A percentile compares a stretch with the other conserved stretches of the same genome.
Evolutionary conservation across 2,113 vertebrate species (phyloP).

Genomic region (Cyanistes caeruleus): DNA sequence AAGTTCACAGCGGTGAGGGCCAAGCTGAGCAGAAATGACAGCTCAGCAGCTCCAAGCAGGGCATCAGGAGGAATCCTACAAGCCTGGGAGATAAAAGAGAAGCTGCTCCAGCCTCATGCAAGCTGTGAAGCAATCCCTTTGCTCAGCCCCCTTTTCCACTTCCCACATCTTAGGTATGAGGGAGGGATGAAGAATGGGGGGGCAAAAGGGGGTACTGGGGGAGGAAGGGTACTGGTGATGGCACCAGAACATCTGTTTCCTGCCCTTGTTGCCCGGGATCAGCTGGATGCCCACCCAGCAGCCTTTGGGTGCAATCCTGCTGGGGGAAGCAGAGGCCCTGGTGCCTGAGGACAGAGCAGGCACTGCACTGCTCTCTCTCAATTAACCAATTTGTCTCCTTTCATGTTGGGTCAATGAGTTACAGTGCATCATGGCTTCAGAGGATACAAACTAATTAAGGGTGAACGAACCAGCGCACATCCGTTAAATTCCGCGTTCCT

Average conservation of each 20-base stretch:
- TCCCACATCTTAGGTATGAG: not conserved
- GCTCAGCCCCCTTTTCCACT: not conserved
- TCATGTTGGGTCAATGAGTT: not conserved
- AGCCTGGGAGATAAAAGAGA: not conserved
- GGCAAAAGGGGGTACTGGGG: not conserved
- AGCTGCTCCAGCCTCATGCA: not conserved
- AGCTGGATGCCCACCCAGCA: not conserved
- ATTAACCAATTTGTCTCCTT: conserved; percentile 14
- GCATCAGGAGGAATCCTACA: not conserved
- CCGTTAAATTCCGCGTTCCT: not conserved
- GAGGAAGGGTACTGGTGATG: not conserved
- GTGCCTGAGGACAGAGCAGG: not conserved
- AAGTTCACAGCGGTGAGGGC: not conserved
- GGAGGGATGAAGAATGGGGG: not conserved
- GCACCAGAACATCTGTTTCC: not conserved
- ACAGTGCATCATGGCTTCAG: not conserved
- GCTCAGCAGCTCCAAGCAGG: not conserved
- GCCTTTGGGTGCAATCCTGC: not conserved
- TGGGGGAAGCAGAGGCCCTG: rapidly evolving
- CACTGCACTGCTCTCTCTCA: not conserved
- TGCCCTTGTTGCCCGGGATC: not conserved
- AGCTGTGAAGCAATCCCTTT: not conserved
- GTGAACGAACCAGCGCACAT: not conserved
- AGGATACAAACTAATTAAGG: not conserved
- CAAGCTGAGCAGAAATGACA: not conserved